A percentile compares a stretch with the other conserved stretches of the same genome.
These are phyloP conservation scores for Asarcornis scutulata DNA, from an alignment of 2,113 vertebrate genomes.

Conservation along the genomic window DNA sequence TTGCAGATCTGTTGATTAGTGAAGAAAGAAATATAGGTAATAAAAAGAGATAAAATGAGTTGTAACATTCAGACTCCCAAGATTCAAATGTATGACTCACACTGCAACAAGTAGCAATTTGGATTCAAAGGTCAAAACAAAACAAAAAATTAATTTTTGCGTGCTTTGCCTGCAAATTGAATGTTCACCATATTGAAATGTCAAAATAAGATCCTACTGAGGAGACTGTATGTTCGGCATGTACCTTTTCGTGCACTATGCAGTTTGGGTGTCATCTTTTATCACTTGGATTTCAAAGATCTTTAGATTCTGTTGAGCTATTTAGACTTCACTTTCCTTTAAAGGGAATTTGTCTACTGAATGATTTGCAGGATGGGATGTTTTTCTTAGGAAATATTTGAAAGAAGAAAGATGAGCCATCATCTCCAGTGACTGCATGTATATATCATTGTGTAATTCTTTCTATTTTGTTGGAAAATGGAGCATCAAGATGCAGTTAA, in stretches of 20 bases:
- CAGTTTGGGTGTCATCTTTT: not conserved
- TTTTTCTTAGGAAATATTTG: not conserved
- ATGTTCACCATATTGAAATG: not conserved
- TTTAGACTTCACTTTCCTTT: not conserved
- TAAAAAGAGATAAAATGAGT: not conserved
- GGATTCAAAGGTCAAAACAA: not conserved
- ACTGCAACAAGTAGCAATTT: not conserved
- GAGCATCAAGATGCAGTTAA: not conserved
- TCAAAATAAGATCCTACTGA: not conserved
- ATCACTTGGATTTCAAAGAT: not conserved
- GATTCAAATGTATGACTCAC: not conserved
- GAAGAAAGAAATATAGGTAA: not conserved
- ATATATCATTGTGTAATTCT: not conserved
- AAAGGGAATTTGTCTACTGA: not conserved
- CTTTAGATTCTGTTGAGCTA: not conserved
- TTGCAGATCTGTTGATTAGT: not conserved
- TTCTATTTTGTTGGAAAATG: not conserved
- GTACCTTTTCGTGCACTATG: not conserved
- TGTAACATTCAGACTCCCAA: not conserved
- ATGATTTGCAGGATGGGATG: not conserved
- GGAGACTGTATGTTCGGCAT: not conserved
- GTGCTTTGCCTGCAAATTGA: not conserved
- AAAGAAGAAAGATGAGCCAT: not conserved
- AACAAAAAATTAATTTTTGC: not conserved
- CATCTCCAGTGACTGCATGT: not conserved